Base-by-base conservation (phyloP, 37 sponge, comb jelly and placozoan species). In the Beroe forskalii region DNA sequence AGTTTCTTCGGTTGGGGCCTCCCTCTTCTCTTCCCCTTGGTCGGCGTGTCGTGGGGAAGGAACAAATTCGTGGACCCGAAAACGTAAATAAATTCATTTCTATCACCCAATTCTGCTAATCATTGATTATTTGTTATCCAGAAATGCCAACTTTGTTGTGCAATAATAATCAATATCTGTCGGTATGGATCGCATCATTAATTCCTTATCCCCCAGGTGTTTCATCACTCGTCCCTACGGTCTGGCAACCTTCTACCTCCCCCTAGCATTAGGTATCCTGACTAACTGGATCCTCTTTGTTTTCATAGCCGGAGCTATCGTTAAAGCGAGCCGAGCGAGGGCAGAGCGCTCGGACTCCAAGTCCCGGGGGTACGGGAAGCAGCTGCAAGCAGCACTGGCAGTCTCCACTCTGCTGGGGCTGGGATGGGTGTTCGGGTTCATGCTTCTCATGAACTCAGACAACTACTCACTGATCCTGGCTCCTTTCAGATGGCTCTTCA, bases 401-500 rank as follows among this genome's bases (percentile, higher is more conserved):
- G 72, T 69, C 1, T 69, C 72, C 1, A 69, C 72, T 9, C 4
- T 69, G 9, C 72, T 69, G 6, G 72, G 72, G 14, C 17, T 69
- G 39, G 32, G 72, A 14, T 69, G 72, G 72, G 32, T 69, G 19
- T 32, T 69, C 3, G 72, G 72, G 32, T 69, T 69, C 72, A 32
- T 69, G 33, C 72, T 69, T 36, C 38, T 69, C 19, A 69, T 69
- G 72, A 69, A 69, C 72, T 32, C 17, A 32, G 19, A 14, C 3
- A 69, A 69, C 72, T 69, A 69, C 72, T 27, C 33, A 0, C 28
- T 33, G 32, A 69, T 69, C 72, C 12, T 27, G 27, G 1, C 14
- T 20, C 33, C 32, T 1, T 69, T 69, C 38, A 69, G 72, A 35
- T 69, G 72, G 72, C 36, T 69, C 17, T 69, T 69, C 72, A 69